phyloP scores from a whole-genome alignment of 30 jellyfish, hydroid and myxozoan species.

The Hydractinia echinata region DNA sequence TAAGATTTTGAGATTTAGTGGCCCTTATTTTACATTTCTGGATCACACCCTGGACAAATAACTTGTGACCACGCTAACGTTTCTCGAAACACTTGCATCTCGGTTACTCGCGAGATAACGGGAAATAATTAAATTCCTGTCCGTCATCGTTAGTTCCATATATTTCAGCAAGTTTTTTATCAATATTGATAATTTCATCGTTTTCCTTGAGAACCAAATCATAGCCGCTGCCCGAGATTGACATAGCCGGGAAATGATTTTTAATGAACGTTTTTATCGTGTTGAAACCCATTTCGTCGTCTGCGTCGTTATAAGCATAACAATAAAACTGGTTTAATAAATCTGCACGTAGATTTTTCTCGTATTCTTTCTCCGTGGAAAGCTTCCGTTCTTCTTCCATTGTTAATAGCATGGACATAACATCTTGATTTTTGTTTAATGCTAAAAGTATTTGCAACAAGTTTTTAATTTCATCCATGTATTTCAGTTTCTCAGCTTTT shows the following conservation, averaged over 20 bases:
- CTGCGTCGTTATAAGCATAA: conserved; percentile 5
- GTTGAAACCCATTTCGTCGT: background rate
- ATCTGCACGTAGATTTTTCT: background rate
- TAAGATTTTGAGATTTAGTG: no score
- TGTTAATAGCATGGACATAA: background rate
- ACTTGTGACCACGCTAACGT: no score
- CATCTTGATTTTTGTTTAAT: background rate
- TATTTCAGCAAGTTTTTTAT: background rate
- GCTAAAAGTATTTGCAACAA: background rate
- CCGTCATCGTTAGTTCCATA: background rate
- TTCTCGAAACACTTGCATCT: background rate
- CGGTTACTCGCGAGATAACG: background rate
- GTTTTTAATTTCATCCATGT: background rate
- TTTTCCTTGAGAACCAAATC: background rate
- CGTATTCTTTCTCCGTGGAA: background rate
- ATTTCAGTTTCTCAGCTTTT: background rate
- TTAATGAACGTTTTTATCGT: background rate
- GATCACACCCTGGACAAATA: no score
- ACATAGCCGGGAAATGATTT: background rate
- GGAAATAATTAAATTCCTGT: background rate
- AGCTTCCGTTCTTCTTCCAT: background rate
- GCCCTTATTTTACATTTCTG: no score
- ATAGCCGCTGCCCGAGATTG: background rate
- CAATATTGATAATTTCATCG: background rate
- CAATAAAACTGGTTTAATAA: background rate